Conservation (phyloP, 2,797 vertebrate genomes). For the Pitangus sulphuratus region DNA sequence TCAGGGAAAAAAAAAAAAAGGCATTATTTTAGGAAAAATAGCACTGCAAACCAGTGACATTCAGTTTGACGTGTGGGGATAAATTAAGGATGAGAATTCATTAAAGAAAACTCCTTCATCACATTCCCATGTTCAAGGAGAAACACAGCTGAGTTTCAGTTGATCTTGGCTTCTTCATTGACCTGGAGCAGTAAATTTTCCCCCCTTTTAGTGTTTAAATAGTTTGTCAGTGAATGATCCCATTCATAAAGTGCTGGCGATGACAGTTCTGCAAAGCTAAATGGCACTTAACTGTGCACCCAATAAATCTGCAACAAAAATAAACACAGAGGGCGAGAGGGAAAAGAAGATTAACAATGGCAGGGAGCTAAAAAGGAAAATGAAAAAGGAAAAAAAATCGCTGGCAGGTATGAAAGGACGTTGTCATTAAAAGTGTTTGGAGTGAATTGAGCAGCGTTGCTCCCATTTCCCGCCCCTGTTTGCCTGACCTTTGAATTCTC, state of each 20-base stretch:
- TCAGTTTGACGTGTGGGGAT: conserved; percentile 15
- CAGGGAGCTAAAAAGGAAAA: neutral
- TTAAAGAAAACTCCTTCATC: conserved; percentile 38
- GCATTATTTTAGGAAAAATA: conserved; percentile 55
- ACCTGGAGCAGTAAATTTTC: conserved; percentile 68
- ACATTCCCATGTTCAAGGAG: conserved; percentile 54
- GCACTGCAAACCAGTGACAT: conserved; percentile 32
- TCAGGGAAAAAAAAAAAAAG: neutral
- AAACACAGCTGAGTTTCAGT: conserved; percentile 65
- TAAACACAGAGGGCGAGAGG: conserved; percentile 55
- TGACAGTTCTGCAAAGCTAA: conserved; percentile 74
- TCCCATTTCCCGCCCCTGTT: neutral
- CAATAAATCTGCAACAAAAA: conserved; percentile 75
- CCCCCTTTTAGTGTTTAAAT: conserved; percentile 67
- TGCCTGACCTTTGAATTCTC: conserved; percentile 6
- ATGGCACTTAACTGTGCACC: conserved; percentile 70
- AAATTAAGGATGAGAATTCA: conserved; percentile 22
- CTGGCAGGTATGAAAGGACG: conserved; percentile 24
- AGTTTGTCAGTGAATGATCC: conserved; percentile 75
- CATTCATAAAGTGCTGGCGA: conserved; percentile 69
- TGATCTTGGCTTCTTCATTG: conserved; percentile 73
- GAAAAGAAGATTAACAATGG: neutral
- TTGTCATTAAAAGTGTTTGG: conserved; percentile 1
- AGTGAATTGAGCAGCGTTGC: neutral
- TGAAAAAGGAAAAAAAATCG: neutral